These are phyloP conservation scores for Gymnoscopelus braueri DNA, from an alignment of 2,797 vertebrate genomes.

Conservation along the genomic window DNA sequence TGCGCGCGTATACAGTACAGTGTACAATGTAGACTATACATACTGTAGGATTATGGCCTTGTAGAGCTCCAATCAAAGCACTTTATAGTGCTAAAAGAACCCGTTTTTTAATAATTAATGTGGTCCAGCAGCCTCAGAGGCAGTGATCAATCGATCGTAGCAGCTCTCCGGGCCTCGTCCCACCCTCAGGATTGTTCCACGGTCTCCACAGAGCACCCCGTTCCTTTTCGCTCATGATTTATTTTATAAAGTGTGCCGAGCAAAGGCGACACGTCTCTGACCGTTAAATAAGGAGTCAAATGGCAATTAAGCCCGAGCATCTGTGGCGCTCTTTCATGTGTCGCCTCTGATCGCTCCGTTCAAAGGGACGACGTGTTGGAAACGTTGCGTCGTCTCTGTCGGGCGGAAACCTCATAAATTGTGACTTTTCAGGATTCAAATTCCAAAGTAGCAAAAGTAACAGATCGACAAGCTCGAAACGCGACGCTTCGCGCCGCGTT, in stretches of 20 bases:
- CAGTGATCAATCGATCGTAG: conserved; percentile 66
- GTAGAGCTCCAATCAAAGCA: conserved; percentile 58
- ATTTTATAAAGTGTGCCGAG: conserved; percentile 29
- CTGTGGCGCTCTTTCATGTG: conserved; percentile 17
- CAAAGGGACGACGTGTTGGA: conserved; percentile 17
- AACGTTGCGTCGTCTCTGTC: too few species aligned
- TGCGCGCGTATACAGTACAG: too few species aligned
- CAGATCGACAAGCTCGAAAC: too few species aligned
- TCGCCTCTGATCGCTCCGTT: conserved; percentile 38
- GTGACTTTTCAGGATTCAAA: too few species aligned
- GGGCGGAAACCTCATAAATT: too few species aligned
- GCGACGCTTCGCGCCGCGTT: too few species aligned
- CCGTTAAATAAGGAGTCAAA: conserved; percentile 45
- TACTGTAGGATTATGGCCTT: conserved; percentile 56
- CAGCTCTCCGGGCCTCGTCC: conserved; percentile 30
- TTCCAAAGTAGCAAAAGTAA: too few species aligned
- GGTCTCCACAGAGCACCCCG: conserved; percentile 42
- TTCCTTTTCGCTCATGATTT: conserved; percentile 53
- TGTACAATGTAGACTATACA: conserved; percentile 46
- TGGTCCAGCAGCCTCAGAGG: conserved; percentile 71
- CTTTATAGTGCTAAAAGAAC: conserved; percentile 73
- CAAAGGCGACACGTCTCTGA: conserved; percentile 28
- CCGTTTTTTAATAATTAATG: conserved; percentile 77
- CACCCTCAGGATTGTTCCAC: conserved; percentile 43
- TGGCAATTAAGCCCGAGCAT: conserved; percentile 45